Evolutionary conservation across 2,888 invertebrate genomes (phyloP), one percentile per base, ranked within the genome.

Genomic region (Ennomos erosarius): DNA sequence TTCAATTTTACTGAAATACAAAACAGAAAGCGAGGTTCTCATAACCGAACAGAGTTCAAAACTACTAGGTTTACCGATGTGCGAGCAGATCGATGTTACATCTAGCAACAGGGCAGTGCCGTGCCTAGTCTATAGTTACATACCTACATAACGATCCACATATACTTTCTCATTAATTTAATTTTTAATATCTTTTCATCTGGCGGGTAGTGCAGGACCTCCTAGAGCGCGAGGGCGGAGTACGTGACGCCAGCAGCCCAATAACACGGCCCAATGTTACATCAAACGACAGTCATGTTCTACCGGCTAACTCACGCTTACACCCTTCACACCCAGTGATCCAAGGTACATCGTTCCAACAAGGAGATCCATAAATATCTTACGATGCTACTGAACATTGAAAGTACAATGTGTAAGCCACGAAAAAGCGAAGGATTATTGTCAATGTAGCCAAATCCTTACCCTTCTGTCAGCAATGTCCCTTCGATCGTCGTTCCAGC

Each of bases 391-490:
- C 33, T 52, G 39, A 51, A 61, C 34, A 69, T 43, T 12, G 52
- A 52, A 66, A 76, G 69, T 56, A 69, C 46, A 65, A 53, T 36
- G 62, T 52, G 44, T 49, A 70, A 67, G 72, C 65, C 65, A 65
- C 48, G 61, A 71, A 77, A 78, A 66, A 74, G 59, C 64, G 64
- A 67, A 69, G 67, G 69, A 79, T 72, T 70, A 77, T 69, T 68
- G 65, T 76, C 75, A 80, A 81, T 78, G 60, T 78, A 79, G 74
- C 70, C 74, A 85, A 82, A 82, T 87, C 81, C 86, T 92, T 90
- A 92, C 92, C 92, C 91, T 85, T 85, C 90, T 85, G 88, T 87
- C 88, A 88, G 91, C 87, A 84, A 87, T 78, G 81, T 85, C 82
- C 82, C 83, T 85, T 85, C 84, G 84, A 84, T 83, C 82, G 85